phyloP scores from a whole-genome alignment of 2,888 invertebrate species.

The Amblyteles armatorius region DNA sequence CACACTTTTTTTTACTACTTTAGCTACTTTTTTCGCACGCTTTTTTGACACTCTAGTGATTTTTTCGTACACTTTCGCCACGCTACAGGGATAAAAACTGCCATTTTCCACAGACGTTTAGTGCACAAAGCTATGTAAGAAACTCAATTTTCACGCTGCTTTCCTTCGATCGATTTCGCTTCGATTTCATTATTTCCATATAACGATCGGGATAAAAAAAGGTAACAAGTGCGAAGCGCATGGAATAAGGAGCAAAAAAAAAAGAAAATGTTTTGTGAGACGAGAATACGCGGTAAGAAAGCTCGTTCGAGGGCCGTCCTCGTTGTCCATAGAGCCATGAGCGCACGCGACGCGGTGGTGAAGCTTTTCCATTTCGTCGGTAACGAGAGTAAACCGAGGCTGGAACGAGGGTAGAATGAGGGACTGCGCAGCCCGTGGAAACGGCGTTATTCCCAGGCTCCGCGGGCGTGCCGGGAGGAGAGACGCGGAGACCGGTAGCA shows the following conservation, averaged over 20 bases:
- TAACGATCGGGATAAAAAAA: background rate
- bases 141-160: background rate
- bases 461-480: constrained; percentile 25
- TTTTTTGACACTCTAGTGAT: too few relatives aligned
- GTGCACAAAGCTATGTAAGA: too few relatives aligned
- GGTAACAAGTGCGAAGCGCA: background rate
- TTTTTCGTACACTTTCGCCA: too few relatives aligned
- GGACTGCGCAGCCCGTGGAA: constrained; percentile 39
- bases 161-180: background rate
- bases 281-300: constrained; percentile 31
- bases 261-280: constrained; percentile 3
- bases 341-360: constrained; percentile 14
- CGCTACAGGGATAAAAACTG: too few relatives aligned
- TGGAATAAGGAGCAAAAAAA: background rate
- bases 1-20: too few relatives aligned
- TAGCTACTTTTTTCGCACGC: too few relatives aligned
- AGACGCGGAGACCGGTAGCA: constrained; percentile 57
- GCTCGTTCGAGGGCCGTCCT: constrained; percentile 33
- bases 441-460: constrained; percentile 56
- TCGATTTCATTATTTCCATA: background rate
- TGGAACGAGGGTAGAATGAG: constrained; percentile 44
- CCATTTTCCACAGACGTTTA: too few relatives aligned
- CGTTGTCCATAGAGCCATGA: constrained; percentile 36
- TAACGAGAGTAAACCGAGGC: constrained; percentile 51
- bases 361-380: constrained; percentile 43